Conservation (phyloP, 1,140 invertebrate species). For the Zaprionus lachaisei region DNA sequence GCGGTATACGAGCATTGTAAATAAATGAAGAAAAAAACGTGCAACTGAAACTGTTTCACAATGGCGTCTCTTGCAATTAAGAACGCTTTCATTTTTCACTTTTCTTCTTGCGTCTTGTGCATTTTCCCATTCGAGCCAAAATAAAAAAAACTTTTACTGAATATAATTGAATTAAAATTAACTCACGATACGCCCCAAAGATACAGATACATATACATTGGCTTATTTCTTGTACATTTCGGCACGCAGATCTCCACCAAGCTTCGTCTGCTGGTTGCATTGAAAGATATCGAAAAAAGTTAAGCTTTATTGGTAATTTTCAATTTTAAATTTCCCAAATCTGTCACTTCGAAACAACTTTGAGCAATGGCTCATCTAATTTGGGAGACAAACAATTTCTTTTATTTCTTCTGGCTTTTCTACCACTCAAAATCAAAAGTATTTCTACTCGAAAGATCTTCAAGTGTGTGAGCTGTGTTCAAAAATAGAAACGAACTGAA, state of each 20-base stretch:
- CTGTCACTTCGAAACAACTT: background rate
- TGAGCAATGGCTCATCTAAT: constrained; percentile 44
- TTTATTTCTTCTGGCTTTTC: constrained; percentile 15
- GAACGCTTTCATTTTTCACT: constrained; percentile 78
- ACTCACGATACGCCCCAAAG: constrained; percentile 36
- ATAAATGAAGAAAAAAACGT: constrained; percentile 16
- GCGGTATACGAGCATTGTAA: constrained; percentile 46
- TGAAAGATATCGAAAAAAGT: background rate
- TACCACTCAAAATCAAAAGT: constrained; percentile 12
- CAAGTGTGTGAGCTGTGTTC: constrained; percentile 40
- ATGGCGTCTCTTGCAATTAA: constrained; percentile 70
- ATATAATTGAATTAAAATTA: constrained; percentile 78
- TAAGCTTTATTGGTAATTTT: background rate
- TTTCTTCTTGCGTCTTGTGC: constrained; percentile 42
- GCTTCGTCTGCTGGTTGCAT: background rate
- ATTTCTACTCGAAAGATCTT: constrained; percentile 17
- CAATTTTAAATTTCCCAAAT: constrained; percentile 2
- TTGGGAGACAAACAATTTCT: constrained; percentile 7
- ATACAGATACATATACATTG: constrained; percentile 17
- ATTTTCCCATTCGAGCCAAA: constrained; percentile 59
- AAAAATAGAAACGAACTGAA: constrained; percentile 58
- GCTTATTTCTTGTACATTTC: constrained; percentile 3
- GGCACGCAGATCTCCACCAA: constrained; percentile 33
- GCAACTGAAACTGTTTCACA: constrained; percentile 52
- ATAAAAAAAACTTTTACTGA: constrained; percentile 72